Percentiles rank a stretch among this genome's conserved stretches.
Conservation (phyloP, 1,140 invertebrate species). For the Pogonus chalceus region DNA sequence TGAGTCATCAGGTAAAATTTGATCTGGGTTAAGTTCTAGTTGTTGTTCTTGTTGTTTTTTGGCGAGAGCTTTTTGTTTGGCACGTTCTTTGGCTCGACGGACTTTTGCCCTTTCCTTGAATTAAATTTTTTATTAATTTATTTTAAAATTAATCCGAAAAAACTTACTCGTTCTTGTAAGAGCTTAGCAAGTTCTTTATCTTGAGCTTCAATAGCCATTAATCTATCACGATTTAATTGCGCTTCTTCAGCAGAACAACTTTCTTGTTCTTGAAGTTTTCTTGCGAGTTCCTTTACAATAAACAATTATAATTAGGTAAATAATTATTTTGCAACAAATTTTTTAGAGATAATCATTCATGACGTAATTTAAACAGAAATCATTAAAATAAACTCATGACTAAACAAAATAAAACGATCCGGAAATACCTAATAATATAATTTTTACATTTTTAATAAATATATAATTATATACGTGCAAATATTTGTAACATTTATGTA, state of each 20-base stretch:
- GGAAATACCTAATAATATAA: too few relatives aligned
- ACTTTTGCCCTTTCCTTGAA: slow-evolving; percentile 55
- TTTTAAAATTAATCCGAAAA: background rate
- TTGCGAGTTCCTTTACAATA: slow-evolving; percentile 37
- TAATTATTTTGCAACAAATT: background rate
- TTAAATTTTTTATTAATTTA: background rate
- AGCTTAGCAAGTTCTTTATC: slow-evolving; percentile 82
- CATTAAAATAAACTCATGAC: too few relatives aligned
- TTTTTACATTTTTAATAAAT: too few relatives aligned
- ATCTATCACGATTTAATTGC: slow-evolving; percentile 55
- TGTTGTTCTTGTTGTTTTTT: slow-evolving; percentile 46
- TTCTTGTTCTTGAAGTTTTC: slow-evolving; percentile 46
- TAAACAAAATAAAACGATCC: too few relatives aligned
- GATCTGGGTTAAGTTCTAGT: slow-evolving; percentile 30
- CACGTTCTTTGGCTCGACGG: slow-evolving; percentile 48
- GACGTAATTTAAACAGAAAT: too few relatives aligned
- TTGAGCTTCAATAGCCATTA: slow-evolving; percentile 80
- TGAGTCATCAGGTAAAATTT: slow-evolving; percentile 30
- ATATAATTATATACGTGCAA: too few relatives aligned
- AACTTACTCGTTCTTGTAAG: slow-evolving; percentile 68
- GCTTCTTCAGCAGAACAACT: slow-evolving; percentile 45
- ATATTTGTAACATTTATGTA: too few relatives aligned
- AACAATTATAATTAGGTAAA: slow-evolving; percentile 7
- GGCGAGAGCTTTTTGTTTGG: slow-evolving; percentile 53
- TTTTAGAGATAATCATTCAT: background rate